phyloP scores from a whole-genome alignment of 1,140 invertebrate species.

The Drosophila tristis region DNA sequence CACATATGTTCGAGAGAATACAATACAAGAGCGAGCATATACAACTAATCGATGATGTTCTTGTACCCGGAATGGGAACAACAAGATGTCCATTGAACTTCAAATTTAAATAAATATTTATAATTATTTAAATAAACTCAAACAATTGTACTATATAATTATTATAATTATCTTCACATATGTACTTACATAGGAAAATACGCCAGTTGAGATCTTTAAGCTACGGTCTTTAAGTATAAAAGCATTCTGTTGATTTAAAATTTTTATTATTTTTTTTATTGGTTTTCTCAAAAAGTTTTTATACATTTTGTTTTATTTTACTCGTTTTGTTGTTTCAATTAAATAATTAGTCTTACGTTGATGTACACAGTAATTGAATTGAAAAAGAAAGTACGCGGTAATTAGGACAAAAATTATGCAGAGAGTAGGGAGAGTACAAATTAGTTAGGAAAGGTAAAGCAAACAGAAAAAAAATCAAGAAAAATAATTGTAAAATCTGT shows the following conservation, averaged over 20 bases:
- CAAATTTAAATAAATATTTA: no score
- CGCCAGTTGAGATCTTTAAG: no score
- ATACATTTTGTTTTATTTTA: slow-evolving; percentile 58
- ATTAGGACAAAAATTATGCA: slow-evolving; percentile 51
- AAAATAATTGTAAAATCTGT: slow-evolving; percentile 47
- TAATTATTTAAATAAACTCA: no score
- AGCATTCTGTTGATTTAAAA: slow-evolving; percentile 46
- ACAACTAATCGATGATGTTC: no score
- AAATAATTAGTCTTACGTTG: slow-evolving; percentile 82
- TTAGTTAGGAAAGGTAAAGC: slow-evolving; percentile 15
- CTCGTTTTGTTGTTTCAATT: slow-evolving; percentile 56
- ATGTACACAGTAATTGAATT: slow-evolving; percentile 78
- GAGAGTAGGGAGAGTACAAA: slow-evolving; percentile 43
- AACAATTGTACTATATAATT: no score
- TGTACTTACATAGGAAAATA: no score
- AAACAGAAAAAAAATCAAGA: slow-evolving; percentile 23
- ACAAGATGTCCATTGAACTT: no score
- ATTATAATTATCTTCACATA: no score
- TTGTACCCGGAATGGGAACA: no score
- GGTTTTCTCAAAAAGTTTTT: slow-evolving; percentile 69
- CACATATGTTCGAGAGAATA: no score
- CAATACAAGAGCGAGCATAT: no score
- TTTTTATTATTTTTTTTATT: slow-evolving; percentile 81
- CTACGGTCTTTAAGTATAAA: no score
- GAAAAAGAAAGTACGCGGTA: slow-evolving; percentile 57